Evolutionary conservation across 2,113 vertebrate genomes (phyloP).

Genomic region (Eira barbara): DNA sequence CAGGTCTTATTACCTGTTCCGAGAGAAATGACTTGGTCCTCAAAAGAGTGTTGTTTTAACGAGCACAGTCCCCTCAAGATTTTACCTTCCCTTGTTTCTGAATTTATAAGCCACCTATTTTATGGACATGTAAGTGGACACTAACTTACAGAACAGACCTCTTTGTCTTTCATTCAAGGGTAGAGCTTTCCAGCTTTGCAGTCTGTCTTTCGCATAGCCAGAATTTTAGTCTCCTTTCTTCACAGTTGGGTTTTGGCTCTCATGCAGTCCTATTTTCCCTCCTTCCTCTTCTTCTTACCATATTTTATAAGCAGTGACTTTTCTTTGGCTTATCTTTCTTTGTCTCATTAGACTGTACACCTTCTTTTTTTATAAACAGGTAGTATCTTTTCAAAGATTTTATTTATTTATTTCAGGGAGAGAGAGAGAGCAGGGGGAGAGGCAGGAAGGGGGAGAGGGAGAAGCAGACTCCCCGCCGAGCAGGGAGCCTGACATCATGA

Average conservation of each 20-base stretch:
- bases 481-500: neutral
- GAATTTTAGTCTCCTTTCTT: conserved; percentile 44
- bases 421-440: too few species aligned
- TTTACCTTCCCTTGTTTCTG: neutral
- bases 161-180: neutral
- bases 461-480: neutral
- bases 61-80: neutral
- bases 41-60: neutral
- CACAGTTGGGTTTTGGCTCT: conserved; percentile 23
- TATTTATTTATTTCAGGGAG: too few species aligned
- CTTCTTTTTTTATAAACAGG: neutral
- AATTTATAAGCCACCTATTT: neutral
- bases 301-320: conserved; percentile 12
- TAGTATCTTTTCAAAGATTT: neutral
- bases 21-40: neutral
- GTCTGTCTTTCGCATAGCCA: neutral
- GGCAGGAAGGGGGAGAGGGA: neutral
- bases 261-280: neutral
- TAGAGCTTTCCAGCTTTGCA: neutral
- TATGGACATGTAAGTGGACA: neutral
- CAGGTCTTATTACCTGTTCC: neutral
- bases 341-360: conserved; percentile 7
- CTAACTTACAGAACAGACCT: neutral
- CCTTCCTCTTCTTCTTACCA: neutral
- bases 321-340: neutral